Percentiles rank a stretch among this genome's conserved stretches.
These are phyloP conservation scores for Bungarus multicinctus DNA, from an alignment of 2,113 vertebrate genomes.

Conservation along the genomic window DNA sequence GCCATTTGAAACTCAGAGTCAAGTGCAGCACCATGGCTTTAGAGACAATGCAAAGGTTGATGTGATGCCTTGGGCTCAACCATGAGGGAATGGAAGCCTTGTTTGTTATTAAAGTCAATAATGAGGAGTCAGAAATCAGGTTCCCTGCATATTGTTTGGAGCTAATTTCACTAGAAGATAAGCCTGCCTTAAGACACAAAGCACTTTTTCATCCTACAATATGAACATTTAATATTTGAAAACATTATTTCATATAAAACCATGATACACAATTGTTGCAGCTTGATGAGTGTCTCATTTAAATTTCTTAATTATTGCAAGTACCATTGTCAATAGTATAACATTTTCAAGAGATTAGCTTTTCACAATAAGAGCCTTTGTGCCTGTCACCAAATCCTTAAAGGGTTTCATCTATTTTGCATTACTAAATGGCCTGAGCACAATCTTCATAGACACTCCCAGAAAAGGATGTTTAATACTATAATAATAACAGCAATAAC, in stretches of 20 bases:
- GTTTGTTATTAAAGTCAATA: not conserved
- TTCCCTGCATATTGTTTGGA: conserved; percentile 46
- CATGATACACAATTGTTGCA: conserved; percentile 62
- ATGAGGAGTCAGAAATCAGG: conserved; percentile 20
- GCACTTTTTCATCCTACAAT: conserved; percentile 49
- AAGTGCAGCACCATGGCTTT: not conserved
- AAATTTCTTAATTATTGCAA: conserved; percentile 67
- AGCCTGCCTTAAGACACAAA: conserved; percentile 57
- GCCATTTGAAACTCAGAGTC: not conserved
- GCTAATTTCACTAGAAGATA: conserved; percentile 59
- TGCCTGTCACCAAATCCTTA: conserved; percentile 49
- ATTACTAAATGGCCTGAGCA: conserved; percentile 45
- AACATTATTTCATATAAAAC: conserved; percentile 66
- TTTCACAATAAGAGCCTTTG: conserved; percentile 57
- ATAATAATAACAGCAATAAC: conserved; percentile 21
- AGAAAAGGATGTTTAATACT: conserved; percentile 54
- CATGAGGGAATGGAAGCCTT: conserved; percentile 4
- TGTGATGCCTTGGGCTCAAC: not conserved
- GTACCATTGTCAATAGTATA: conserved; percentile 59
- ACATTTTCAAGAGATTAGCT: conserved; percentile 68
- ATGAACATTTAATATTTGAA: conserved; percentile 66
- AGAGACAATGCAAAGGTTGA: not conserved
- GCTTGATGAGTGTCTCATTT: conserved; percentile 56
- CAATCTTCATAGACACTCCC: conserved; percentile 51
- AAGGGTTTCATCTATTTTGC: conserved; percentile 57